Conservation (phyloP, 2,113 vertebrate genomes). For the Microtus ochrogaster region DNA sequence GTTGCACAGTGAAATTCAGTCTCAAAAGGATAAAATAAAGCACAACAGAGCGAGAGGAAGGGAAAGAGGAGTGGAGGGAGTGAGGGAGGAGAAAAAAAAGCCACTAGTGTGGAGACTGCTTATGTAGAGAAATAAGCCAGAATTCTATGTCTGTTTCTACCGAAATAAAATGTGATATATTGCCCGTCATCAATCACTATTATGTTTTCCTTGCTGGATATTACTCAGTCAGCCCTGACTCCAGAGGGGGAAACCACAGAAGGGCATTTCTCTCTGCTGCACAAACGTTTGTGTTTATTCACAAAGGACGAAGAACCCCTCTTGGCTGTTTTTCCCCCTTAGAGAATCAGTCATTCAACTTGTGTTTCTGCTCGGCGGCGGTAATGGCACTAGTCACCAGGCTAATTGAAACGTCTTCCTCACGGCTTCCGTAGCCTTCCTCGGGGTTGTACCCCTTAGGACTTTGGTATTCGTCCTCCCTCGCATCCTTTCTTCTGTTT, state of each 20-base stretch:
- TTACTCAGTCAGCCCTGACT: slow-evolving; percentile 53
- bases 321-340: slow-evolving; percentile 25
- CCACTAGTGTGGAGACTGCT: background rate
- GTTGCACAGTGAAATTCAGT: background rate
- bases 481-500: slow-evolving; percentile 40
- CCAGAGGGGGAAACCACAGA: slow-evolving; percentile 53
- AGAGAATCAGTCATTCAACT: slow-evolving; percentile 39
- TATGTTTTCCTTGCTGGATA: slow-evolving; percentile 66
- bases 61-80: no score
- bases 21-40: background rate
- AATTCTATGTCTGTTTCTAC: background rate
- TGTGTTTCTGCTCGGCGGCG: slow-evolving; percentile 51
- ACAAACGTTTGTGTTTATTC: slow-evolving; percentile 70
- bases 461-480: slow-evolving; percentile 8
- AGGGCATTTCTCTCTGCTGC: slow-evolving; percentile 57
- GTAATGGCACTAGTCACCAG: background rate
- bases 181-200: slow-evolving; percentile 43
- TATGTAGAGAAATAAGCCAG: slow-evolving; percentile 3
- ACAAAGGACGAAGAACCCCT: slow-evolving; percentile 71
- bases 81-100: background rate
- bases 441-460: background rate
- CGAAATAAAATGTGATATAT: slow-evolving; percentile 58
- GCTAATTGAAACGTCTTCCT: slow-evolving; percentile 31
- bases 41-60: background rate
- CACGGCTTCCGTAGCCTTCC: background rate